Conservation (phyloP, 2,888 invertebrate genomes). For the Escarpia spicata region DNA sequence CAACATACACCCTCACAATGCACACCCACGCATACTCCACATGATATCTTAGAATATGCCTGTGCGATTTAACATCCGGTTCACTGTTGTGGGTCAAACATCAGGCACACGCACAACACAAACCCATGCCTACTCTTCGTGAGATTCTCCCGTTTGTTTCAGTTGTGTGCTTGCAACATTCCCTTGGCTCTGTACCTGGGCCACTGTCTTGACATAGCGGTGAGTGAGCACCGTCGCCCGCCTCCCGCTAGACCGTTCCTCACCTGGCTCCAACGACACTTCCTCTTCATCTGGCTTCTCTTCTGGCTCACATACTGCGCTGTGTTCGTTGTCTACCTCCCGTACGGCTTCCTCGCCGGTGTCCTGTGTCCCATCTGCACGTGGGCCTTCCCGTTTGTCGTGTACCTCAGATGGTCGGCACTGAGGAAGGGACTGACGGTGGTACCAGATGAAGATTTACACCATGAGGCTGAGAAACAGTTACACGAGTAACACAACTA, state of each 20-base stretch:
- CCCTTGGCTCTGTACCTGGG: conserved; percentile 79
- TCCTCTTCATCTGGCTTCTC: not conserved
- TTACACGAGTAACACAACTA: not conserved
- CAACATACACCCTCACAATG: too few species aligned
- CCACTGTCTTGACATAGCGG: conserved; percentile 47
- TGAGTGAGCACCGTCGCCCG: not conserved
- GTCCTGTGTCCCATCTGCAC: conserved; percentile 82
- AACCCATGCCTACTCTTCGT: too few species aligned
- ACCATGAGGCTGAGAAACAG: not conserved
- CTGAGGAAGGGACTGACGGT: not conserved
- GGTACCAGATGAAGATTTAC: not conserved
- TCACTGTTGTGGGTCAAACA: too few species aligned
- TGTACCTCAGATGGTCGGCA: conserved; percentile 49
- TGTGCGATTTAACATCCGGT: too few species aligned
- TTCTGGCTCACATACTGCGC: conserved; percentile 35
- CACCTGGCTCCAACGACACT: not conserved
- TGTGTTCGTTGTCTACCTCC: conserved; percentile 49
- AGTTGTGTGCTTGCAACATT: conserved; percentile 77
- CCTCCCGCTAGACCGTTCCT: not conserved
- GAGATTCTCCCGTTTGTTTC: conserved; percentile 41
- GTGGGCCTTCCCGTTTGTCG: conserved; percentile 79
- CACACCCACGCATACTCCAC: too few species aligned
- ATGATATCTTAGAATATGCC: too few species aligned
- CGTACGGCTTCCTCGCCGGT: conserved; percentile 82
- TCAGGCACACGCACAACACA: too few species aligned